These are phyloP conservation scores for Scleropages formosus DNA, from an alignment of 2,797 vertebrate genomes.

Conservation along the genomic window DNA sequence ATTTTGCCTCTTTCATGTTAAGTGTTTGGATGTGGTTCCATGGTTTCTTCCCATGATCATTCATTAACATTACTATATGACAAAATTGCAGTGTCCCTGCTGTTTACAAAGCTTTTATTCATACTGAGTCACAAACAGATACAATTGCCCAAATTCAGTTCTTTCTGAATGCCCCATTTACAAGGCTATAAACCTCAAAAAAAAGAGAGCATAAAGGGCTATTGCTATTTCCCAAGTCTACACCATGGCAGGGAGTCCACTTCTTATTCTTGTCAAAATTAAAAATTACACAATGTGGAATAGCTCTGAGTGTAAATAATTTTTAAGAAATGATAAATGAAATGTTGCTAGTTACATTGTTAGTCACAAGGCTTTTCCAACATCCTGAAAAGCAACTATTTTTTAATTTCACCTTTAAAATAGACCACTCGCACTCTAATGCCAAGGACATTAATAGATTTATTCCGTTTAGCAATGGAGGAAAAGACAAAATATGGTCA, in stretches of 20 bases:
- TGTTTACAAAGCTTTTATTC: neutral
- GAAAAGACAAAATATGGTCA: no score
- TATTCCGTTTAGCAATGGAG: no score
- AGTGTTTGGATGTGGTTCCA: neutral
- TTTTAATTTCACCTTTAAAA: no score
- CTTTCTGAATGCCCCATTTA: neutral
- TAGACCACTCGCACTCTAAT: no score
- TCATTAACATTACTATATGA: neutral
- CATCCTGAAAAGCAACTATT: no score
- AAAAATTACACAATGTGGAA: constrained; percentile 56
- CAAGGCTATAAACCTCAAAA: constrained; percentile 30
- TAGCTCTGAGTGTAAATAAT: constrained; percentile 21
- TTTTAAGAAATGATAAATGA: no score
- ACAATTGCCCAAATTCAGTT: neutral
- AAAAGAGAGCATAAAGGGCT: constrained; percentile 41
- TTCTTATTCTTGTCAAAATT: constrained; percentile 49
- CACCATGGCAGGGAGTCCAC: neutral
- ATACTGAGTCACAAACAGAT: neutral
- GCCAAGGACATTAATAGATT: no score
- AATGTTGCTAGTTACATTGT: no score
- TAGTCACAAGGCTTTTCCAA: no score
- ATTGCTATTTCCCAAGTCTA: constrained; percentile 29
- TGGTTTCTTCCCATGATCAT: neutral
- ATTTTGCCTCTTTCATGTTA: neutral
- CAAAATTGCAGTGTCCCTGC: neutral